Evolutionary conservation across 2,888 invertebrate species (phyloP), one percentile per base, ranked within the genome.

Genomic region (Quadriops clusia): DNA sequence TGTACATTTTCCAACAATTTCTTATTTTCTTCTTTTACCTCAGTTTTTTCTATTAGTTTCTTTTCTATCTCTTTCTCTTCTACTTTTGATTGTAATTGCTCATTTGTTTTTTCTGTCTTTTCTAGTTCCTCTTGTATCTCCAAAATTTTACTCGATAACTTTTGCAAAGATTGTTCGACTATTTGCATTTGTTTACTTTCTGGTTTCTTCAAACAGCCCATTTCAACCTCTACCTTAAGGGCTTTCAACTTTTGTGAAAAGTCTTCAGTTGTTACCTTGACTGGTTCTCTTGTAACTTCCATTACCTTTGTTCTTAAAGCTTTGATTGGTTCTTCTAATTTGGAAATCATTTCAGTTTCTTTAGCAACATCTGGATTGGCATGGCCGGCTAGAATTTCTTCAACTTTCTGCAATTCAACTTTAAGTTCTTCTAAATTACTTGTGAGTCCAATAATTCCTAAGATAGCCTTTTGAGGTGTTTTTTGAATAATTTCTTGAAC

Each of bases 1-100:
- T n/a, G n/a, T n/a, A n/a, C n/a, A n/a, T n/a, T n/a, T n/a, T n/a
- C n/a, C n/a, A n/a, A n/a, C n/a, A n/a, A n/a, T n/a, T n/a, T n/a
- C n/a, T 34, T 32, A 9, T 35, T 30, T 7, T 37, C 11, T 33
- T 38, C 32, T 17, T 36, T 23, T 25, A 25, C 34, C 18, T 33
- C 23, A 21, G 4, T 6, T 27, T 27, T 11, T 17, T 16, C 27
- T n/a, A 5, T 17, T 17, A 11, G 2, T 27, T 16, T 8, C 10
- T 7, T 12, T 8, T 26, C 26, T 14, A 10, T 13, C 13, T 27
- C 17, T 10, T 27, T 27, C n/a, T 12, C 4, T 8, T 5, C 23
- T 4, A 12, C 23, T 23, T 23, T 3, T 6, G 23, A 23, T 8
- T 17, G 17, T 27, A 17, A 10, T 27, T 27, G 5, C 3, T n/a